Base-by-base conservation (phyloP, 2,888 invertebrate genomes). In the Apotomis turbidana region DNA sequence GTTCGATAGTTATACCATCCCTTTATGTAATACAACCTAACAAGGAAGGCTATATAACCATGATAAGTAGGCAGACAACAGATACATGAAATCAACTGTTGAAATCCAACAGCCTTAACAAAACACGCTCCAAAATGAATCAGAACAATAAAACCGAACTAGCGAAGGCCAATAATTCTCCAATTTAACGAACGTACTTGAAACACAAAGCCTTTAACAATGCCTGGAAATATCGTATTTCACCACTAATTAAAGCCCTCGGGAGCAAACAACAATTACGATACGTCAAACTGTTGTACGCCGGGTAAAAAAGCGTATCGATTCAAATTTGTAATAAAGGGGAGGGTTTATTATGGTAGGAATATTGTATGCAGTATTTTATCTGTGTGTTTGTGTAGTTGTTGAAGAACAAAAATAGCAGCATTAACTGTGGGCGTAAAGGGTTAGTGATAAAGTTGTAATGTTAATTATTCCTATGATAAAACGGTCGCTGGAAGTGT, bases 261-360 rank as follows among this genome's bases (percentile, higher is more conserved):
- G 82, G 83, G 82, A 83, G 83, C 86, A 90, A 90, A 91, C 89
- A 90, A 81, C 89, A 90, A 90, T 90, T 89, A 90, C 87, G 81
- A 83, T 81, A 86, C 86, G 85, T 84, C 85, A 82, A 80, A 76
- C 74, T 72, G 75, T 76, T 62, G 54, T 71, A 75, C 74, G 77
- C 82, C 83, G 84, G 84, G 85, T 86, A 89, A 90, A 87, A 85
- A 76, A 76, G 75, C 75, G 76, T 74, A 68, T 73, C 66, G 73
- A 67, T 68, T 74, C 67, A 72, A 73, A 73, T 74, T 72, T 77
- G 81, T 83, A 80, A 85, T 82, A 83, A 87, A 87, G 81, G 84
- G 82, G 83, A 81, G 83, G 82, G 84, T 57, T 64, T 57, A 44
- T 55, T 66, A 46, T 66, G 36, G 49, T 36, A 1, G 27, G 36